phyloP scores from a whole-genome alignment of 37 sponge, comb jelly and placozoan genomes.

The Axinella damicornis region DNA sequence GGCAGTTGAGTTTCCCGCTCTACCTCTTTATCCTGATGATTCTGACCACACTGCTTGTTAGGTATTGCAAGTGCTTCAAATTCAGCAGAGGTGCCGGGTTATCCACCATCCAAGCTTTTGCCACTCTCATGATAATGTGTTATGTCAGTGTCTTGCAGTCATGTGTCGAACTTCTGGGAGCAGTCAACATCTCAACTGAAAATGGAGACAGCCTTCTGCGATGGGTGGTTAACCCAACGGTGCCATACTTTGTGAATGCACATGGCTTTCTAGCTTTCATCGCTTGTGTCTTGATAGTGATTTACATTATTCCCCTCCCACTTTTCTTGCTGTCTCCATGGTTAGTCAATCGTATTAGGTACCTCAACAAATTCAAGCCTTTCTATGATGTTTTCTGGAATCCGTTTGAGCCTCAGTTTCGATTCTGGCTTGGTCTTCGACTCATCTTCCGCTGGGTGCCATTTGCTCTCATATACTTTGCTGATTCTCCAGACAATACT shows the following conservation, averaged over 20 bases:
- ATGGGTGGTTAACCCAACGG: constrained; percentile 15
- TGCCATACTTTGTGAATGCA: background rate
- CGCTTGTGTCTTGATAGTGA: background rate
- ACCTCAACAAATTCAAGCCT: constrained; percentile 18
- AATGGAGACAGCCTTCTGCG: background rate
- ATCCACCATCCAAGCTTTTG: constrained; percentile 28
- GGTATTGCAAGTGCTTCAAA: background rate
- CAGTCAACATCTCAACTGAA: background rate
- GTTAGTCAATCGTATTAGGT: background rate
- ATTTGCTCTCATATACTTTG: background rate
- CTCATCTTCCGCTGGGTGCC: constrained; percentile 15
- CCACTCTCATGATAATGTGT: constrained; percentile 22
- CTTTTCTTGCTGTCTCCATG: constrained; percentile 29
- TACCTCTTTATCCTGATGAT: constrained; percentile 30
- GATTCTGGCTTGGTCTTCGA: constrained; percentile 32
- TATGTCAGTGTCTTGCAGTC: constrained; percentile 20
- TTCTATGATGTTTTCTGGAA: constrained; percentile 37
- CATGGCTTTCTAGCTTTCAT: constrained; percentile 18
- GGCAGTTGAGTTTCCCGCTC: constrained; percentile 9
- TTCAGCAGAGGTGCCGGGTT: background rate
- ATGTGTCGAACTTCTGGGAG: constrained; percentile 12
- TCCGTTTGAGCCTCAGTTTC: constrained; percentile 10
- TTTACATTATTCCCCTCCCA: constrained; percentile 25
- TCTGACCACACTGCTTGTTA: background rate
- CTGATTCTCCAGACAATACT: background rate